Percentiles rank a stretch among this genome's conserved stretches.
Evolutionary conservation across 2,113 vertebrate genomes (phyloP).

Genomic region (Dicaeum eximium): DNA sequence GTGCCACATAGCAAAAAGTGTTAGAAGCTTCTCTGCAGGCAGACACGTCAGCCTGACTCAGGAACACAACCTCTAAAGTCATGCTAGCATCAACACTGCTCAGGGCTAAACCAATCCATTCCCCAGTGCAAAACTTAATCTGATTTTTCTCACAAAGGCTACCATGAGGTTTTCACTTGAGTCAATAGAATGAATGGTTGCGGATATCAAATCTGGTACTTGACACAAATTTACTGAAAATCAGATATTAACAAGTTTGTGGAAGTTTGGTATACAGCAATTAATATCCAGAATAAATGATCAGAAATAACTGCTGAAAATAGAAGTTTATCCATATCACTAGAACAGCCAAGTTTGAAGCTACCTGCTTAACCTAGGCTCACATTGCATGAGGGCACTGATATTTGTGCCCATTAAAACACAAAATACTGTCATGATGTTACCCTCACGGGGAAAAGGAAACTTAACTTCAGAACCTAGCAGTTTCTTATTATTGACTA

Average conservation of each 20-base stretch:
- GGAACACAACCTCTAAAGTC: background rate
- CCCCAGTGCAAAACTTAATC: background rate
- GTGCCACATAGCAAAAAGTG: accelerated
- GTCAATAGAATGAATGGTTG: background rate
- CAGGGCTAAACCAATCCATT: background rate
- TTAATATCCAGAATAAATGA: background rate
- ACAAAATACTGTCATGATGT: background rate
- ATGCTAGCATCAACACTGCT: background rate
- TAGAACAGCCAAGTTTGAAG: background rate
- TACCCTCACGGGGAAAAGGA: background rate
- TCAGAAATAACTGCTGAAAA: background rate
- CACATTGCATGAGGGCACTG: background rate
- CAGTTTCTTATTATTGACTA: background rate
- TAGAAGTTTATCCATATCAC: background rate
- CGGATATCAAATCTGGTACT: background rate
- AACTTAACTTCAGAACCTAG: background rate
- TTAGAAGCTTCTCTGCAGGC: background rate
- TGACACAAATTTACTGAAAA: background rate
- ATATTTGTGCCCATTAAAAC: background rate
- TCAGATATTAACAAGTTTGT: background rate
- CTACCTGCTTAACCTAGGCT: background rate
- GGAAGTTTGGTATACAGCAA: background rate
- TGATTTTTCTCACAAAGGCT: background rate
- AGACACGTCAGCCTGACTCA: background rate
- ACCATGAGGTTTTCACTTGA: background rate